These are phyloP conservation scores for Brenthis ino DNA, from an alignment of 2,888 invertebrate species.

Conservation along the genomic window DNA sequence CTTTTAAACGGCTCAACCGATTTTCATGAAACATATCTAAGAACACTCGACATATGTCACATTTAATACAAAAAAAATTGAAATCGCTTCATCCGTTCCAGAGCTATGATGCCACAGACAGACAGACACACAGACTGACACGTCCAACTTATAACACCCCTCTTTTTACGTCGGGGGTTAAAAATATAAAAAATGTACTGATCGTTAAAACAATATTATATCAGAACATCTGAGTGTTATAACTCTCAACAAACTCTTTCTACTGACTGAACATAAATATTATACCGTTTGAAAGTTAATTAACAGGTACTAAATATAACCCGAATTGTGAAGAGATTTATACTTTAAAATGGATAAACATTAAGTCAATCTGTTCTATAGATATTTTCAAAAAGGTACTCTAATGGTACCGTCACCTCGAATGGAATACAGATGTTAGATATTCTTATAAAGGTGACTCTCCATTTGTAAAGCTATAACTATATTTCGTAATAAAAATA, in stretches of 20 bases:
- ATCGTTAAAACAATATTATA: neutral
- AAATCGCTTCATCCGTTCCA: too few relatives aligned
- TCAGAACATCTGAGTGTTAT: slow-evolving; percentile 1
- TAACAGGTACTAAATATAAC: slow-evolving; percentile 34
- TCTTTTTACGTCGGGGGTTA: too few relatives aligned
- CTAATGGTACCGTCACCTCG: slow-evolving; percentile 30
- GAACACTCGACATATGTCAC: too few relatives aligned
- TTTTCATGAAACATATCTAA: too few relatives aligned
- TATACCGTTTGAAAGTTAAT: slow-evolving; percentile 35
- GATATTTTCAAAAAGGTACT: slow-evolving; percentile 27
- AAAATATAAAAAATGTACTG: too few relatives aligned
- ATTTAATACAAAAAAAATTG: too few relatives aligned
- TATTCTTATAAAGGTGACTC: slow-evolving; percentile 10
- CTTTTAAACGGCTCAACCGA: too few relatives aligned
- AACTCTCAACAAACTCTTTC: slow-evolving; percentile 1
- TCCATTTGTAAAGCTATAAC: neutral
- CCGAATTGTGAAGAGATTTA: slow-evolving; percentile 36
- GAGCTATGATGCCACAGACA: too few relatives aligned
- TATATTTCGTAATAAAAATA: neutral
- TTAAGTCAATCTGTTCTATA: slow-evolving; percentile 21
- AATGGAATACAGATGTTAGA: slow-evolving; percentile 37
- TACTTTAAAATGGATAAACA: slow-evolving; percentile 31
- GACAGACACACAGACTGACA: too few relatives aligned
- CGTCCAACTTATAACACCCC: too few relatives aligned
- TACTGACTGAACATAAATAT: slow-evolving; percentile 33